Conservation (phyloP, 2,113 vertebrate genomes). For the Neolamprologus caudopunctatus region DNA sequence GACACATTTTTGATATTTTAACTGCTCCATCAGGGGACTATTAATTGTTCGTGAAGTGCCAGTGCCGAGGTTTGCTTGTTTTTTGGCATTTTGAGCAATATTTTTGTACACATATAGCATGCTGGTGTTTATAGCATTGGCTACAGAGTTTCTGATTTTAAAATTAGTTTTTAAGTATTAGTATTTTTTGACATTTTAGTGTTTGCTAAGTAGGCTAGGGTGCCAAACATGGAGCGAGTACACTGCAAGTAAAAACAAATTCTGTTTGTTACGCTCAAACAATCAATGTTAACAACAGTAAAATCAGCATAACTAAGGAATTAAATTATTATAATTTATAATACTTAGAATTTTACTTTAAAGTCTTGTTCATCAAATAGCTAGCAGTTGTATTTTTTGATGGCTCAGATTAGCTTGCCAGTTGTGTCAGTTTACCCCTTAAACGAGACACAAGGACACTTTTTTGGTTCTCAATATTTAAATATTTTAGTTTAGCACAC, state of each 20-base stretch:
- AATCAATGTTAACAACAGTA: neutral
- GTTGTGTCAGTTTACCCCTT: neutral
- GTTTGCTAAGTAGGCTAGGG: neutral
- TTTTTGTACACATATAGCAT: neutral
- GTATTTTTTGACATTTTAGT: neutral
- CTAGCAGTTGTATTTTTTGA: neutral
- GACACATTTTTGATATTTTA: neutral
- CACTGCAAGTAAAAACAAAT: neutral
- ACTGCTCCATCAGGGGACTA: neutral
- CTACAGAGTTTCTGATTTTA: neutral
- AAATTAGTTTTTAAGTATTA: neutral
- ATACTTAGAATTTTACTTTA: neutral
- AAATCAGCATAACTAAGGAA: neutral
- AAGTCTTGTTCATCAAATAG: neutral
- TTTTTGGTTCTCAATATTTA: neutral
- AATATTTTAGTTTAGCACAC: neutral
- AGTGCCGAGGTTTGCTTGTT: neutral
- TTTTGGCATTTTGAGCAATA: neutral
- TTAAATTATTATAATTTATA: neutral
- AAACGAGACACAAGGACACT: neutral
- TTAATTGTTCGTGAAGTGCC: neutral
- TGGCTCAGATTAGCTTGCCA: neutral
- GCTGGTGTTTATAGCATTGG: neutral
- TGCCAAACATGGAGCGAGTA: neutral
- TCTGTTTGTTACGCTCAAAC: neutral